Base-by-base conservation (phyloP, 1,140 invertebrate species). In the Gonioctena quinquepunctata region DNA sequence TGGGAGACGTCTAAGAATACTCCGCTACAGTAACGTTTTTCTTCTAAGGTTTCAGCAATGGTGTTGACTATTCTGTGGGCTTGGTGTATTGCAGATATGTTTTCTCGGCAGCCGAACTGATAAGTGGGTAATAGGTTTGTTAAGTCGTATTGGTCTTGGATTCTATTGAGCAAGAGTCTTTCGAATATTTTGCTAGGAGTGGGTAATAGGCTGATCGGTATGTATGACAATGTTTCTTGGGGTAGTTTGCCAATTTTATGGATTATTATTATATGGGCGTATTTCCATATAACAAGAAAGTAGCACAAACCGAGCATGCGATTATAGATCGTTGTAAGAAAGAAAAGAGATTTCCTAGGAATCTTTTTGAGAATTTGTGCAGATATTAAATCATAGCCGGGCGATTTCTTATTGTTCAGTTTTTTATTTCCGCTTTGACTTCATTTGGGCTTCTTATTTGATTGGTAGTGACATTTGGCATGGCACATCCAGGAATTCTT, bases 51-150 rank as follows among this genome's bases (percentile, higher is more conserved):
- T 59, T 71, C 19, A 1, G 26, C 52, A 21, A 82, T n/a, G n/a
- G n/a, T n/a, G n/a, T n/a, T n/a, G n/a, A n/a, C n/a, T n/a, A n/a
- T n/a, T n/a, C n/a, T n/a, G 48, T 76, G 57, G 13, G 76, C 63
- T 74, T 80, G 78, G 22, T 82, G 69, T 11, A 75, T 76, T 0
- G 81, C 61, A 81, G 33, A 73, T 27, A 81, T 78, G 0, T 72
- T 70, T 18, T 69, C 7, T 23, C 79, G 64, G 62, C 83, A 83
- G 0, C 81, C 82, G 54, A 78, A 79, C 50, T 84, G 79, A 48
- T 81, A 76, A 6, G 65, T 23, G 6, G 80, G 77, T 1, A 59
- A 13, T 1, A 59, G 8, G 18, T 3, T 54, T 1, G 1, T n/a
- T n/a, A n/a, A n/a, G n/a, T n/a, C 18, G 16, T 59, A 8, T 59